Conservation (phyloP, 1,140 invertebrate genomes). For the Pristionchus pacificus region DNA sequence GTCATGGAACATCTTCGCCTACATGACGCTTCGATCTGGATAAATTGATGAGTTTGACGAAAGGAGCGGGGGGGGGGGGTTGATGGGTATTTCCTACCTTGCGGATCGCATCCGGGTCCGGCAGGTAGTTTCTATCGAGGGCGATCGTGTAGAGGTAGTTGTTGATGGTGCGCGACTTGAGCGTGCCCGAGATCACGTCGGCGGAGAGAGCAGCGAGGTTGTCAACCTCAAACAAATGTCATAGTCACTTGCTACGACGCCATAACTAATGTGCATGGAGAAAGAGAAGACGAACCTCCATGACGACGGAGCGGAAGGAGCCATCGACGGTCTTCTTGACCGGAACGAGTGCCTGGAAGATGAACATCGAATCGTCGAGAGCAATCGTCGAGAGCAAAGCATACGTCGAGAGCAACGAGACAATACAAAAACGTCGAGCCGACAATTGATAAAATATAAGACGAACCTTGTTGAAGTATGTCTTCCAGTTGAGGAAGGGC, state of each 20-base stretch:
- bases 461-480: neutral
- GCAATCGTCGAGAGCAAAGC: neutral
- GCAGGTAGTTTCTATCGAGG: too few relatives aligned
- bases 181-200: neutral
- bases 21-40: too few relatives aligned
- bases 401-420: too few relatives aligned
- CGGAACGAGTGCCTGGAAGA: neutral
- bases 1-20: too few relatives aligned
- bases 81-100: too few relatives aligned
- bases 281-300: neutral
- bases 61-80: too few relatives aligned
- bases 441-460: too few relatives aligned
- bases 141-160: too few relatives aligned
- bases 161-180: neutral
- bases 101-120: too few relatives aligned
- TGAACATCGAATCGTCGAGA: neutral
- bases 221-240: neutral
- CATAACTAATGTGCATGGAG: neutral
- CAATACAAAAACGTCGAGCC: too few relatives aligned
- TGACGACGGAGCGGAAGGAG: neutral
- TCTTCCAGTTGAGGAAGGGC: neutral
- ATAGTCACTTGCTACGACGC: neutral
- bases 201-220: neutral
- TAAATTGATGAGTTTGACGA: too few relatives aligned
- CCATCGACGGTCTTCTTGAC: neutral